Percentiles rank a stretch among this genome's conserved stretches.
These are phyloP conservation scores for Nasonia giraulti DNA, from an alignment of 1,140 invertebrate genomes.

Conservation along the genomic window DNA sequence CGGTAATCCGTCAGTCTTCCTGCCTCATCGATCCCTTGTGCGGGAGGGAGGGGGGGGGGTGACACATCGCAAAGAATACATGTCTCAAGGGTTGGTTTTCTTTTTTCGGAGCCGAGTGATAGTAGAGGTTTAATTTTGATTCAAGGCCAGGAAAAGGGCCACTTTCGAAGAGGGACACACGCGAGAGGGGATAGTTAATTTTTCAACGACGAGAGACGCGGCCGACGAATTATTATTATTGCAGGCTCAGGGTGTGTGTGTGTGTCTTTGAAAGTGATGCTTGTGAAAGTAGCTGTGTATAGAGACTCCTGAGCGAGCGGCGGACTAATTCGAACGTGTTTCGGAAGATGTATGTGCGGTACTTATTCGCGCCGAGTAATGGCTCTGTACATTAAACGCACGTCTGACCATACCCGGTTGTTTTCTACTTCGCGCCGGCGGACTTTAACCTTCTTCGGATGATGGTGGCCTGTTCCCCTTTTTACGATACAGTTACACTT, in stretches of 20 bases:
- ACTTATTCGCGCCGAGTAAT: not conserved
- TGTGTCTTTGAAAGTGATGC: too few relatives aligned
- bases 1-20: conserved; percentile 23
- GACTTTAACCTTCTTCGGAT: not conserved
- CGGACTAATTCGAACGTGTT: not conserved
- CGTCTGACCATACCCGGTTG: not conserved
- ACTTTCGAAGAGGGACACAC: not conserved
- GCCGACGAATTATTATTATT: not conserved
- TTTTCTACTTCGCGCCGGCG: not conserved
- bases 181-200: not conserved
- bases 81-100: not conserved
- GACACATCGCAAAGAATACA: conserved; percentile 11
- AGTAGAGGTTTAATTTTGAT: conserved; percentile 13
- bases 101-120: not conserved
- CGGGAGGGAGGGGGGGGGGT: not conserved
- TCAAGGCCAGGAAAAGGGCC: not conserved
- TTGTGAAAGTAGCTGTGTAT: too few relatives aligned
- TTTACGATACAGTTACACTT: not conserved
- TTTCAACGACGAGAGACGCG: not conserved
- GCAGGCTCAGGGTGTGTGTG: too few relatives aligned
- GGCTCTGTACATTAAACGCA: not conserved
- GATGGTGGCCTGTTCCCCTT: not conserved
- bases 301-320: not conserved
- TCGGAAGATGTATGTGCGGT: not conserved
- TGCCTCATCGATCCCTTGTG: conserved; percentile 8